Conservation (phyloP, 2,888 invertebrate species). For the Pristionchus arcanus region DNA sequence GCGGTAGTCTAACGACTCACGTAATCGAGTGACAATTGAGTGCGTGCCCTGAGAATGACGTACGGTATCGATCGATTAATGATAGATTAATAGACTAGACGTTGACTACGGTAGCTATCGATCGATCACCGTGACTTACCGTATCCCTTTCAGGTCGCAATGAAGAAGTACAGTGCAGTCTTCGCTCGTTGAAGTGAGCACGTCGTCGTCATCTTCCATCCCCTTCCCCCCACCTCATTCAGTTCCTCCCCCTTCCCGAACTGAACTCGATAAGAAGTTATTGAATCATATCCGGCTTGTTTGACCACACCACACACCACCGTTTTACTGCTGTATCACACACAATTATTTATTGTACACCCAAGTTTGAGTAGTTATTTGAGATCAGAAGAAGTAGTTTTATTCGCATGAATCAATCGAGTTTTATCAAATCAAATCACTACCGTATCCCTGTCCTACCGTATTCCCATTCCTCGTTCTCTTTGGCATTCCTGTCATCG, state of each 20-base stretch:
- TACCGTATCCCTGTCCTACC: not conserved
- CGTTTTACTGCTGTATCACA: not conserved
- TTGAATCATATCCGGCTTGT: constrained; percentile 21
- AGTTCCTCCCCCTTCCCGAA: not conserved
- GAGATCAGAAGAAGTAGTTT: constrained; percentile 37
- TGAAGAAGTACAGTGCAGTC: constrained; percentile 28
- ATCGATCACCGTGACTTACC: not conserved
- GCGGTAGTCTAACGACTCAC: not conserved
- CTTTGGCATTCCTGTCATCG: not conserved
- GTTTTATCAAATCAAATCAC: constrained; percentile 4
- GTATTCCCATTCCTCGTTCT: not conserved
- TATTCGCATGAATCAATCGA: not conserved
- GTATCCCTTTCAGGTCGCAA: not conserved
- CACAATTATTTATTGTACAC: constrained; percentile 22
- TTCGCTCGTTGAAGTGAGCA: constrained; percentile 10
- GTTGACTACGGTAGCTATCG: not conserved
- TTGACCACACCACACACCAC: constrained; percentile 27
- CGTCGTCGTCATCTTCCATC: not conserved
- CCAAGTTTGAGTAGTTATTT: not conserved
- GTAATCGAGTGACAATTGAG: too few species aligned
- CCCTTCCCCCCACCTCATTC: not conserved
- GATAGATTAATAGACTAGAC: too few species aligned
- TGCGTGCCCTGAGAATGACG: not conserved
- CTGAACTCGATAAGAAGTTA: constrained; percentile 32
- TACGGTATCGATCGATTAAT: not conserved